phyloP scores from a whole-genome alignment of 2,113 vertebrate species.

The Toxostoma redivivum region DNA sequence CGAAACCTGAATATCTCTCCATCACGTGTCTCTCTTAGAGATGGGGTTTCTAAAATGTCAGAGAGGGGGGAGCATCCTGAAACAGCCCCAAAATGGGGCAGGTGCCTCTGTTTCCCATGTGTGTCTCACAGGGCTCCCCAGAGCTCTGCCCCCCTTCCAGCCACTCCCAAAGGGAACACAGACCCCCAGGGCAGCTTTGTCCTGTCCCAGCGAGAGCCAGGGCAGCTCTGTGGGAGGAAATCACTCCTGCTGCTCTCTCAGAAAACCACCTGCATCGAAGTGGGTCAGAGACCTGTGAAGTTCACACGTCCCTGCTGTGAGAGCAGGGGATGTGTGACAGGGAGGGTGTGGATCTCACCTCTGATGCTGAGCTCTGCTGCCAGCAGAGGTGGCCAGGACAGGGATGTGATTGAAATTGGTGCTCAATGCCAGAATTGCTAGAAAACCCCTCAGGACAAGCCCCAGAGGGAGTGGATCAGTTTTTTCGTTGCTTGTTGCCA shows the following conservation, averaged over 20 bases:
- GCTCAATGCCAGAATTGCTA: background rate
- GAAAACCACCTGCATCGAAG: background rate
- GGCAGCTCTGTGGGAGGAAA: background rate
- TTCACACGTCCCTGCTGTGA: background rate
- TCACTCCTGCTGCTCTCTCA: background rate
- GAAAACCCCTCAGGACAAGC: background rate
- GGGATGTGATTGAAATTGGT: background rate
- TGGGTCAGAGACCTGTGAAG: background rate
- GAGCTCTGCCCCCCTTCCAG: background rate
- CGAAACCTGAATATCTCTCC: background rate
- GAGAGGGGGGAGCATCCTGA: background rate
- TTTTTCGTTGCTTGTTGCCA: background rate
- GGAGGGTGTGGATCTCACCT: background rate
- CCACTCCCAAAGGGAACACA: fast-evolving
- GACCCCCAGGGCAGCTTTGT: background rate
- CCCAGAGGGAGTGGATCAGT: fast-evolving
- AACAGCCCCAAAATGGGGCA: background rate
- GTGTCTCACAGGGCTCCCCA: background rate
- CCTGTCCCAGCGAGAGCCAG: background rate
- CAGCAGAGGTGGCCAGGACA: background rate
- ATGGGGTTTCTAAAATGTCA: background rate
- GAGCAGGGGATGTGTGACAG: background rate
- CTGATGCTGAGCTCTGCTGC: background rate
- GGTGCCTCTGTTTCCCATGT: background rate
- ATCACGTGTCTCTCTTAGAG: background rate